Base-by-base conservation (phyloP, 1,140 invertebrate species). In the Drosophila micromelanica region DNA sequence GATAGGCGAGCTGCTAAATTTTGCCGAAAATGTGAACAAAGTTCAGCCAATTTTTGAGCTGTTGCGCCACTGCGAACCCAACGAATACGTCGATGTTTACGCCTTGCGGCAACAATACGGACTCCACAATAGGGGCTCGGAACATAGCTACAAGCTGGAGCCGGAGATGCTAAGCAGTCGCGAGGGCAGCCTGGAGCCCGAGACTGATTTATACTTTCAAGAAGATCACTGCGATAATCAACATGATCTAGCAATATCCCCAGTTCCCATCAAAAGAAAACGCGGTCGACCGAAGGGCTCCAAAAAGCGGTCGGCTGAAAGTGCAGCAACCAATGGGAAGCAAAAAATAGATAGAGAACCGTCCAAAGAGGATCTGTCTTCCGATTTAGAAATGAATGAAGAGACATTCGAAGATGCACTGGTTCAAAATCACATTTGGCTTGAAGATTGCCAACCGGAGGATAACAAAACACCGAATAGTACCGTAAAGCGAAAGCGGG, bases 41-140 rank as follows among this genome's bases (percentile, higher is more conserved):
- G 90, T 91, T 1, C 87, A 91, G 51, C 56, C 78, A 11, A 76
- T 91, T 12, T 91, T 82, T 17, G 70, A 74, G 55, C 48, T 84
- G 6, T 40, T 91, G 20, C 73, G 84, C 12, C 84, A 77, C 48
- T 46, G 61, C 5, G 80, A 86, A 7, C 27, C 67, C 5, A 45
- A 46, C 0, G 67, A 69, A 5, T 59, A 72, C 5, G 42, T 77
- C 8, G 74, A 85, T 23, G 38, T 81, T 5, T 4, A 1, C 2
- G 64, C 46, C 1, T 45, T 85, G 30, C 64, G 82, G 0, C 42
- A 38, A 1, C 69, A 85, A 23, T 85, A 81, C 9, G 81, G 78
- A 1, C 65, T 85, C 0, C 12, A 40, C 0, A 55, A 30, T 5
- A 20, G n/a, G 7, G 13, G 15, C 20, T 45, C 0, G 1, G 32